Conservation (phyloP, 2,113 vertebrate species). For the Nothoprocta pentlandii region DNA sequence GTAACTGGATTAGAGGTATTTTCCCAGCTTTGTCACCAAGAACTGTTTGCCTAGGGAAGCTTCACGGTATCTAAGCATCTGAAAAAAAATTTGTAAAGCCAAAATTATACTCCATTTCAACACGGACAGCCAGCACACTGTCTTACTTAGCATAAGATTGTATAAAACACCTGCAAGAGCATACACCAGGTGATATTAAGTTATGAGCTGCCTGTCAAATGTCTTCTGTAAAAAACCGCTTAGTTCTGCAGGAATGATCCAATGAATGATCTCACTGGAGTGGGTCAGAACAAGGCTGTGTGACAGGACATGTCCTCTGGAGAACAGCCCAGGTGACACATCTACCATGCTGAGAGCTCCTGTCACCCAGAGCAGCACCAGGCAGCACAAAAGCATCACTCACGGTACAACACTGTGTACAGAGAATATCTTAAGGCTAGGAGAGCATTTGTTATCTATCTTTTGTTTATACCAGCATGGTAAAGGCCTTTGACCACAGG, state of each 20-base stretch:
- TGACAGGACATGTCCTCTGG: neutral
- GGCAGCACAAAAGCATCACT: neutral
- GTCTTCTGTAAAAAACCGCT: neutral
- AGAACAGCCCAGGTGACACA: neutral
- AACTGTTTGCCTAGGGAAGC: neutral
- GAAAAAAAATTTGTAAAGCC: neutral
- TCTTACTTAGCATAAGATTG: neutral
- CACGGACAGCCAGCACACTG: neutral
- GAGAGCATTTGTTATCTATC: neutral
- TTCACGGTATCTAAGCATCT: neutral
- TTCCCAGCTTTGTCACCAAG: neutral
- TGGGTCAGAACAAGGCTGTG: accelerated
- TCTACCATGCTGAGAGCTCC: neutral
- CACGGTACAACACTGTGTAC: neutral
- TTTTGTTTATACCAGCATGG: neutral
- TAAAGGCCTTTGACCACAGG: neutral
- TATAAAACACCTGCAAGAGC: accelerated
- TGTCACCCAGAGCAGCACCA: neutral
- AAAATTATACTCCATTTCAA: neutral
- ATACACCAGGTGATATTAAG: neutral
- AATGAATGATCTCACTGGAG: neutral
- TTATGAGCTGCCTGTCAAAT: neutral
- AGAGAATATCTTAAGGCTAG: neutral
- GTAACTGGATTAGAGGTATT: neutral
- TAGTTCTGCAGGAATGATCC: neutral